Percentiles rank a stretch among this genome's conserved stretches.
Conservation (phyloP, 2,888 invertebrate species). For the Phortica okadai region DNA sequence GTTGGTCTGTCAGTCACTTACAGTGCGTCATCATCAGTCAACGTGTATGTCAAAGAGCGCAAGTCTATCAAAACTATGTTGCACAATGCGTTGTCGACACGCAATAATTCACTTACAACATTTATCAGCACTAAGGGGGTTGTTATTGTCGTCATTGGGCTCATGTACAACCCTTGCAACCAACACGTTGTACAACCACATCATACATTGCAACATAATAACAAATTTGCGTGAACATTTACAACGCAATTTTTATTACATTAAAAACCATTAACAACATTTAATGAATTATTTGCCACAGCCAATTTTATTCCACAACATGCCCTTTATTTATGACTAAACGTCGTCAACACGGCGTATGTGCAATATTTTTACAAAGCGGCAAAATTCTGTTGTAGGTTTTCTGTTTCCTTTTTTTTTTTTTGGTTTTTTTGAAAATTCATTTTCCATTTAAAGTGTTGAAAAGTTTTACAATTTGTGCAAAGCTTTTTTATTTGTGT, state of each 20-base stretch:
- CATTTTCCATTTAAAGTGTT: neutral
- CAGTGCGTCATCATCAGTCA: constrained; percentile 35
- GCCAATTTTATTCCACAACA: neutral
- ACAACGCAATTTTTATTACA: constrained; percentile 36
- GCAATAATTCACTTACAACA: constrained; percentile 58
- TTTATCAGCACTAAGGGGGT: constrained; percentile 10
- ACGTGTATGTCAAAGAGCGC: constrained; percentile 8
- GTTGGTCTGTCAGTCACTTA: constrained; percentile 1
- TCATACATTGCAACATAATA: neutral
- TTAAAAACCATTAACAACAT: constrained; percentile 33
- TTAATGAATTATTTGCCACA: constrained; percentile 4
- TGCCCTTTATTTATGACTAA: neutral
- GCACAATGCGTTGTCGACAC: constrained; percentile 49
- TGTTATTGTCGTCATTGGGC: constrained; percentile 25
- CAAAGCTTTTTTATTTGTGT: neutral
- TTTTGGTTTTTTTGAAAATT: neutral
- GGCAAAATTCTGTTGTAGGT: neutral
- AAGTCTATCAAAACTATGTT: constrained; percentile 15
- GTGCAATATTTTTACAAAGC: neutral
- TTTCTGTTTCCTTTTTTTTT: neutral
- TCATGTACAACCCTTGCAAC: constrained; percentile 10
- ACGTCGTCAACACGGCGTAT: constrained; percentile 1
- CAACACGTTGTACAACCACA: neutral
- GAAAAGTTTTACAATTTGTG: neutral
- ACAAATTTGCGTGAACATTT: constrained; percentile 37